Evolutionary conservation across 2,113 vertebrate genomes (phyloP).

Genomic region (Alethe diademata): DNA sequence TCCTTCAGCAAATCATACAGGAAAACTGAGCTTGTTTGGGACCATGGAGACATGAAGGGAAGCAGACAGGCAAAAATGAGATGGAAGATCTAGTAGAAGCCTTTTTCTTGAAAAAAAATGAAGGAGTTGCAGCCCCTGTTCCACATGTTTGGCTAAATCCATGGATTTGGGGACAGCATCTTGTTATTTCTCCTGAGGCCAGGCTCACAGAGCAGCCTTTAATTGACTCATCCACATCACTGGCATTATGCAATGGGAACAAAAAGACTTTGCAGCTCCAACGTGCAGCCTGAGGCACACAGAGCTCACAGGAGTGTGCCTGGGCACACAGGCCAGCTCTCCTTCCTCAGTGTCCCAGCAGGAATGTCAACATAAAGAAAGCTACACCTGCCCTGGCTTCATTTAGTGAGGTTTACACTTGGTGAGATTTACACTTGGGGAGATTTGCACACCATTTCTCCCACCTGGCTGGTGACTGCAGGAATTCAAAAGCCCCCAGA

Average conservation of each 20-base stretch:
- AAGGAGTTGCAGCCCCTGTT: background rate
- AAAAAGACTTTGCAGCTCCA: background rate
- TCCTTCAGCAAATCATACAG: background rate
- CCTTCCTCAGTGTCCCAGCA: rapidly evolving
- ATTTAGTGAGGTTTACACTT: background rate
- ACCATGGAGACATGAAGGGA: background rate
- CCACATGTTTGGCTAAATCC: background rate
- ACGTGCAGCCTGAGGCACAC: background rate
- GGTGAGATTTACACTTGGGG: background rate
- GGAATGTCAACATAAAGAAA: background rate
- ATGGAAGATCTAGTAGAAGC: background rate
- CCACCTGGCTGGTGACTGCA: background rate
- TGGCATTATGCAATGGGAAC: background rate
- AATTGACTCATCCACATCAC: background rate
- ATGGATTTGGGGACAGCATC: background rate
- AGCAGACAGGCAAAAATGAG: background rate
- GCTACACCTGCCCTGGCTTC: background rate
- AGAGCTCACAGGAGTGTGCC: background rate
- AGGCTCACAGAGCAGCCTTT: conserved; percentile 1
- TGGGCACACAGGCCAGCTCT: background rate
- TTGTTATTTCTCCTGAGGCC: background rate
- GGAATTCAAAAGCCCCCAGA: background rate
- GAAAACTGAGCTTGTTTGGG: background rate
- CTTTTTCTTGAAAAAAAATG: background rate
- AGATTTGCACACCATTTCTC: background rate